These are phyloP conservation scores for Trichonephila clavata DNA, from an alignment of 1,140 invertebrate species.

Conservation along the genomic window DNA sequence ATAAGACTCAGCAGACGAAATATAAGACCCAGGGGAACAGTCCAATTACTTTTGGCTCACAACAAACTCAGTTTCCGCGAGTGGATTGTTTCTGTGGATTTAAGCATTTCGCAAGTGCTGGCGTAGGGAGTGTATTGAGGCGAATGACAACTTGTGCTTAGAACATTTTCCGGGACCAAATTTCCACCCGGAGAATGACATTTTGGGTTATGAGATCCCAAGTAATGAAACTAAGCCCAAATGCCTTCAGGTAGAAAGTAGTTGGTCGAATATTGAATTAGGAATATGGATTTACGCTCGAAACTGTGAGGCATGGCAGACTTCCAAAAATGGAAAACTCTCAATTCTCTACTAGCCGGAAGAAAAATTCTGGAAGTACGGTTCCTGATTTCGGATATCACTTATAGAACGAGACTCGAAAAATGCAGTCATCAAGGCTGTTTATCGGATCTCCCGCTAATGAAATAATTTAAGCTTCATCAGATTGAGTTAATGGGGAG, in stretches of 20 bases:
- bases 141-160: slow-evolving; percentile 58
- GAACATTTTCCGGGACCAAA: neutral
- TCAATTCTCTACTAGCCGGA: neutral
- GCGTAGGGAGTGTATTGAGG: neutral
- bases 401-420: neutral
- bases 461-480: slow-evolving; percentile 65
- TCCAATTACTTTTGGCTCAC: slow-evolving; percentile 65
- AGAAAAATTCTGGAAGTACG: neutral
- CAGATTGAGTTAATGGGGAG: slow-evolving; percentile 55
- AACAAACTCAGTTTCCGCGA: slow-evolving; percentile 67
- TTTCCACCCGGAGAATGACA: slow-evolving; percentile 47
- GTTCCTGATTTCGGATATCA: neutral
- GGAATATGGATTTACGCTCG: slow-evolving; percentile 7
- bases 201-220: slow-evolving; percentile 63
- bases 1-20: slow-evolving; percentile 74
- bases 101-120: slow-evolving; percentile 17
- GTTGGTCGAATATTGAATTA: slow-evolving; percentile 52
- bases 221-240: slow-evolving; percentile 51
- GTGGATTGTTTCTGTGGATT: slow-evolving; percentile 69
- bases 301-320: neutral
- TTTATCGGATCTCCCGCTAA: slow-evolving; percentile 53
- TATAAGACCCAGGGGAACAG: slow-evolving; percentile 62
- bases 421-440: slow-evolving; percentile 46
- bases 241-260: neutral
- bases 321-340: slow-evolving; percentile 5